Evolutionary conservation across 2,888 invertebrate species (phyloP).

Genomic region (Acronicta alni): DNA sequence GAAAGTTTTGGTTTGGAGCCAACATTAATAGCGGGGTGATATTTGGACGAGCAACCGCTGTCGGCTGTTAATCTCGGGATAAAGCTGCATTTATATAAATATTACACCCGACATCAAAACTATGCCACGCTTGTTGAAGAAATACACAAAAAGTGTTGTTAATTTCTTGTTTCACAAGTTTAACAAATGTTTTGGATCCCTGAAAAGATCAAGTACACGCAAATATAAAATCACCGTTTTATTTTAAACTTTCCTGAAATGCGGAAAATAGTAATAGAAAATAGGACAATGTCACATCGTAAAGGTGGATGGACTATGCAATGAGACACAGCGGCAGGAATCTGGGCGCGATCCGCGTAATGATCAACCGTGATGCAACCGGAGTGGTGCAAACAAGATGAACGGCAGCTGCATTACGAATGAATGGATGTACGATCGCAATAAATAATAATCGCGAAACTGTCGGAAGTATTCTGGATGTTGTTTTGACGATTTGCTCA

Average conservation of each 20-base stretch:
- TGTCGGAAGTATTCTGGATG: constrained; percentile 78
- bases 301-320: constrained; percentile 53
- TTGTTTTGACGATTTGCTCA: constrained; percentile 84
- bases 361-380: constrained; percentile 31
- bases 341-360: constrained; percentile 14
- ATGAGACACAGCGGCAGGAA: constrained; percentile 25
- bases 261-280: constrained; percentile 52
- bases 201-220: constrained; percentile 39
- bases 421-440: constrained; percentile 60
- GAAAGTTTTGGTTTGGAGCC: constrained; percentile 75
- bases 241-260: constrained; percentile 46
- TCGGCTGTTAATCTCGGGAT: constrained; percentile 69
- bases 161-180: constrained; percentile 26
- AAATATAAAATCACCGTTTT: constrained; percentile 35
- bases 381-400: constrained; percentile 30
- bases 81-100: constrained; percentile 69
- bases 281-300: constrained; percentile 51
- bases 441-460: constrained; percentile 72
- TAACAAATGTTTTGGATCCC: constrained; percentile 16
- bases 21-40: constrained; percentile 71
- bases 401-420: constrained; percentile 27
- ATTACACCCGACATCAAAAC: constrained; percentile 51
- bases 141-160: constrained; percentile 18
- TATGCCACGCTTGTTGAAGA: constrained; percentile 17
- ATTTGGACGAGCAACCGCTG: constrained; percentile 66